phyloP scores from a whole-genome alignment of 2,888 invertebrate species.

The Phyllotreta cruciferae region DNA sequence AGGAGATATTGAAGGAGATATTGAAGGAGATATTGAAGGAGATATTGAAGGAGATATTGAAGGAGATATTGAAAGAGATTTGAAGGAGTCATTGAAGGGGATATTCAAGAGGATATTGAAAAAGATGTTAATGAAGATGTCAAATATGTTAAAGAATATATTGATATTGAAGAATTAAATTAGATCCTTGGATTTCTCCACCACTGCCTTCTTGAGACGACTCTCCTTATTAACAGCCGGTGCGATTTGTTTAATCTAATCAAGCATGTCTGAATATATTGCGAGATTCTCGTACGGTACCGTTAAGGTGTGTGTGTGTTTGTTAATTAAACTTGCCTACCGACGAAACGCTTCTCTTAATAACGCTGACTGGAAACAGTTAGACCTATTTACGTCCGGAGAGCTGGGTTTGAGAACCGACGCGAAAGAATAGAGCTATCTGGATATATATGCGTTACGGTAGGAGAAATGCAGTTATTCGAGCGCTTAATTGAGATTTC shows the following conservation, averaged over 20 bases:
- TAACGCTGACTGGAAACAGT: conserved; percentile 18
- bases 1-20: too few species aligned
- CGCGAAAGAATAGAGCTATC: too few species aligned
- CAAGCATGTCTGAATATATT: conserved; percentile 29
- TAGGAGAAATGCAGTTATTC: too few species aligned
- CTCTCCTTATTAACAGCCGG: conserved; percentile 22
- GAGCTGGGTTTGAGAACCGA: conserved; percentile 18
- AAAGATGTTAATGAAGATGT: not conserved
- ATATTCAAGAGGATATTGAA: too few species aligned
- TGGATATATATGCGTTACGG: too few species aligned
- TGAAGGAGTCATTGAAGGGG: too few species aligned
- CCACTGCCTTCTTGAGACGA: conserved; percentile 12
- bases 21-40: too few species aligned
- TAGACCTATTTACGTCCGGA: conserved; percentile 15
- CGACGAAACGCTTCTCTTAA: conserved; percentile 17
- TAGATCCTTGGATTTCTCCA: not conserved
- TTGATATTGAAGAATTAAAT: not conserved
- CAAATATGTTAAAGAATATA: not conserved
- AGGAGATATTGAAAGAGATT: too few species aligned
- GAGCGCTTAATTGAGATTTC: too few species aligned
- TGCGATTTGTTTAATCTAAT: conserved; percentile 31
- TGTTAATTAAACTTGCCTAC: conserved; percentile 18
- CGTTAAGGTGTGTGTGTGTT: conserved; percentile 22
- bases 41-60: too few species aligned
- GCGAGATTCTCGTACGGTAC: conserved; percentile 30